Conservation (phyloP, 53 echinoderm and acorn worm genomes). For the Echinarachnius parma region DNA sequence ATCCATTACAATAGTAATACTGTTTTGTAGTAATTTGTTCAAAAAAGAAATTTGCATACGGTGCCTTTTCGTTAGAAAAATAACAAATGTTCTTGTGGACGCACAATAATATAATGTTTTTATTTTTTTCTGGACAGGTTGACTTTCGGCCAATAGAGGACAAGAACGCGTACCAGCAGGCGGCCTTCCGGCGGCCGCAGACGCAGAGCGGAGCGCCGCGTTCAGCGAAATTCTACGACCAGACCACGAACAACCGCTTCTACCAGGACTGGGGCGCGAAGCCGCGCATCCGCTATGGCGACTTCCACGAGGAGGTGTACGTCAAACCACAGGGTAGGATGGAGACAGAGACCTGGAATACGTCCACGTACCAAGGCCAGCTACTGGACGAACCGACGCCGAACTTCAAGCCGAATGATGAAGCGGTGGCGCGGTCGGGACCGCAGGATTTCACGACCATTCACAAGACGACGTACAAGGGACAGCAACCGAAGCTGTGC, state of each 20-base stretch:
- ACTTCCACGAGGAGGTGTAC: slow-evolving; percentile 86
- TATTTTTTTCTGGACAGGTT: slow-evolving; percentile 48
- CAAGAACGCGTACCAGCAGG: slow-evolving; percentile 41
- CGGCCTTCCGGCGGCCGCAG: slow-evolving; percentile 50
- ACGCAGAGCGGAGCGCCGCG: slow-evolving; percentile 59
- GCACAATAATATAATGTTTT: not conserved
- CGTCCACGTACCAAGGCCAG: slow-evolving; percentile 48
- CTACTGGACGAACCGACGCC: slow-evolving; percentile 51
- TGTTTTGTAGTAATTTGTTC: not conserved
- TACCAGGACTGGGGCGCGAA: slow-evolving; percentile 89
- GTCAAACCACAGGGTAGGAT: slow-evolving; percentile 66
- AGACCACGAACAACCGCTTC: slow-evolving; percentile 90
- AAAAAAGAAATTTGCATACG: not conserved
- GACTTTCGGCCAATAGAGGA: slow-evolving; percentile 69
- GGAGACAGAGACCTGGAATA: slow-evolving; percentile 65
- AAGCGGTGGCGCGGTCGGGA: slow-evolving; percentile 41
- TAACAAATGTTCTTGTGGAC: too few relatives aligned
- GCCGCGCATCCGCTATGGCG: slow-evolving; percentile 84
- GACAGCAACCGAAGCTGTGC: slow-evolving; percentile 66
- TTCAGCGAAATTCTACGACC: slow-evolving; percentile 84
- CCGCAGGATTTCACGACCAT: slow-evolving; percentile 85
- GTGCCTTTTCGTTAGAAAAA: too few relatives aligned
- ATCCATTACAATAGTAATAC: not conserved
- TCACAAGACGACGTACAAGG: slow-evolving; percentile 81
- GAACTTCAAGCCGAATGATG: slow-evolving; percentile 53